Evolutionary conservation across 2,888 invertebrate species (phyloP).

Genomic region (Tipula helvola): DNA sequence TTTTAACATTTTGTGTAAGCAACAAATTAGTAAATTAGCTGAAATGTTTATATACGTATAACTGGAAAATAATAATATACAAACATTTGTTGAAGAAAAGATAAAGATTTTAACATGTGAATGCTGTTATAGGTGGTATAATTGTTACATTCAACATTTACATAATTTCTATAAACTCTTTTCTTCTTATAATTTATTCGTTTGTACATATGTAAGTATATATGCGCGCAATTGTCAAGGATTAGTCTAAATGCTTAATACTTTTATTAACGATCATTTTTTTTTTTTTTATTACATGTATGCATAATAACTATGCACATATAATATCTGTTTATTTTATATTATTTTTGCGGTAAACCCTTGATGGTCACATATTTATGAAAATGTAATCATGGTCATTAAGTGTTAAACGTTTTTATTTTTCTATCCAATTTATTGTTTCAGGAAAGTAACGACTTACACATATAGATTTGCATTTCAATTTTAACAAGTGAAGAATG

Average conservation of each 20-base stretch:
- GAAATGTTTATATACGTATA: background rate
- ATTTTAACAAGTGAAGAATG: background rate
- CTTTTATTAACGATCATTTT: background rate
- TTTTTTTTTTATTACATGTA: background rate
- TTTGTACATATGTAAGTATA: background rate
- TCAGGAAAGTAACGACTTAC: background rate
- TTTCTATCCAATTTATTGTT: background rate
- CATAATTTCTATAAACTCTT: background rate
- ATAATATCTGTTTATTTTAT: background rate
- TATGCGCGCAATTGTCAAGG: background rate
- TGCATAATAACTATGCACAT: background rate
- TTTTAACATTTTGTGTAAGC: background rate
- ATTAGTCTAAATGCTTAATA: background rate
- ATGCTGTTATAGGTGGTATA: background rate
- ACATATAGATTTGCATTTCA: background rate
- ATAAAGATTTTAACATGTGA: background rate
- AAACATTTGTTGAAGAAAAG: background rate
- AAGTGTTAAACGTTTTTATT: background rate
- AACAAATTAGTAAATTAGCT: background rate
- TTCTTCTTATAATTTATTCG: background rate
- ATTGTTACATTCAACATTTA: background rate
- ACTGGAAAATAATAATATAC: background rate
- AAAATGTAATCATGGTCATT: background rate
- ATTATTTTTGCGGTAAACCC: background rate
- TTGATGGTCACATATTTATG: background rate